Evolutionary conservation across 2,888 invertebrate genomes (phyloP).

Genomic region (Archaeoteleia sp.): DNA sequence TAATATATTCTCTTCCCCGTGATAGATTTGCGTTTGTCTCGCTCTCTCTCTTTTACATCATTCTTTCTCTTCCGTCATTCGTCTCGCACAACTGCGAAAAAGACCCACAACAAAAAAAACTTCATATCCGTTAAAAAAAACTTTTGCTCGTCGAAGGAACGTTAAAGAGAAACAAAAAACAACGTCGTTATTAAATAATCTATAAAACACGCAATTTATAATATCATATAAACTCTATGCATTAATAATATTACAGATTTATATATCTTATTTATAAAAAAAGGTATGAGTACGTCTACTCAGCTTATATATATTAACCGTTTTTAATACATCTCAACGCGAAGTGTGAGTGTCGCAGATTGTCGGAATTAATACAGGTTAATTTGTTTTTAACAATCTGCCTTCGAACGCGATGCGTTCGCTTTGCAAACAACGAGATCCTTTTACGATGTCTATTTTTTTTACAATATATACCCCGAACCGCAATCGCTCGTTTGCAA

Average conservation of each 20-base stretch:
- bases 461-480: conserved; percentile 58
- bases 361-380: conserved; percentile 59
- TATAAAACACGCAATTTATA: conserved; percentile 60
- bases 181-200: conserved; percentile 57
- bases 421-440: conserved; percentile 5
- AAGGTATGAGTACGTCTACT: conserved; percentile 60
- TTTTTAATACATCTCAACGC: conserved; percentile 60
- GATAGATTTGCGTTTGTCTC: conserved; percentile 37
- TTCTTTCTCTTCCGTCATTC: no score
- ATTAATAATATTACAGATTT: conserved; percentile 61
- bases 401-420: conserved; percentile 6
- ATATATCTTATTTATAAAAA: conserved; percentile 52
- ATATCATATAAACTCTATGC: conserved; percentile 55
- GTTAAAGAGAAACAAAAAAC: conserved; percentile 49
- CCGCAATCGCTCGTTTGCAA: conserved; percentile 33
- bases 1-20: conserved; percentile 59
- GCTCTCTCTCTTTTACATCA: conserved; percentile 21
- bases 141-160: conserved; percentile 53
- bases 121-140: conserved; percentile 39
- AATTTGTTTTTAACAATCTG: conserved; percentile 59
- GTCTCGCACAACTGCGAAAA: no score
- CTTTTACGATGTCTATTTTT: conserved; percentile 14
- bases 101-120: no score
- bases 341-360: conserved; percentile 56
- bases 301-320: conserved; percentile 62